phyloP scores from a whole-genome alignment of 2,888 invertebrate species.

The Parelbella ahira region DNA sequence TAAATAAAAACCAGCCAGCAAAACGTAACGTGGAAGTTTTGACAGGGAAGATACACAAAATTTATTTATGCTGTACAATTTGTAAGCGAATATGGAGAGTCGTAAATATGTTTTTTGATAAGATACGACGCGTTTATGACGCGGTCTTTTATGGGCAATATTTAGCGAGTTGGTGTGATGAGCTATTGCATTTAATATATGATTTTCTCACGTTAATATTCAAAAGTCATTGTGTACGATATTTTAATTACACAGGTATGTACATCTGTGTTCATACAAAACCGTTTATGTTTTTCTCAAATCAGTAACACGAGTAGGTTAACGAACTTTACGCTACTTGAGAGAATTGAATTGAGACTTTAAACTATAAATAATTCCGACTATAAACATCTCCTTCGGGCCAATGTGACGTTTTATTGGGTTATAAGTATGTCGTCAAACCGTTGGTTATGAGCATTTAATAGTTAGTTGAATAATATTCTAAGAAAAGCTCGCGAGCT shows the following conservation, averaged over 20 bases:
- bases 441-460: conserved; percentile 53
- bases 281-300: too few species aligned
- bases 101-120: conserved; percentile 26
- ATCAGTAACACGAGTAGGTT: too few species aligned
- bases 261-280: too few species aligned
- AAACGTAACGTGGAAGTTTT: conserved; percentile 14
- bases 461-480: conserved; percentile 63
- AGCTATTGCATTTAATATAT: conserved; percentile 7
- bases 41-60: conserved; percentile 24
- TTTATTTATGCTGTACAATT: conserved; percentile 24
- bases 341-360: conserved; percentile 8
- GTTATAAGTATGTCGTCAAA: conserved; percentile 60
- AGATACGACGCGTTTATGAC: conserved; percentile 23
- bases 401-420: conserved; percentile 52
- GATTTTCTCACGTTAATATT: conserved; percentile 13
- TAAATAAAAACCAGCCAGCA: conserved; percentile 16
- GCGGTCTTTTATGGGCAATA: conserved; percentile 30
- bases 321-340: background rate
- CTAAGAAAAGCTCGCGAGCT: conserved; percentile 58
- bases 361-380: conserved; percentile 34
- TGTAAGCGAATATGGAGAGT: conserved; percentile 24
- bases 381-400: conserved; percentile 45
- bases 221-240: background rate
- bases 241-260: too few species aligned
- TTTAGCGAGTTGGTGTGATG: conserved; percentile 31